Percentiles rank a stretch among this genome's conserved stretches.
Evolutionary conservation across 2,888 invertebrate species (phyloP).

Genomic region (Ectemnius continuus): DNA sequence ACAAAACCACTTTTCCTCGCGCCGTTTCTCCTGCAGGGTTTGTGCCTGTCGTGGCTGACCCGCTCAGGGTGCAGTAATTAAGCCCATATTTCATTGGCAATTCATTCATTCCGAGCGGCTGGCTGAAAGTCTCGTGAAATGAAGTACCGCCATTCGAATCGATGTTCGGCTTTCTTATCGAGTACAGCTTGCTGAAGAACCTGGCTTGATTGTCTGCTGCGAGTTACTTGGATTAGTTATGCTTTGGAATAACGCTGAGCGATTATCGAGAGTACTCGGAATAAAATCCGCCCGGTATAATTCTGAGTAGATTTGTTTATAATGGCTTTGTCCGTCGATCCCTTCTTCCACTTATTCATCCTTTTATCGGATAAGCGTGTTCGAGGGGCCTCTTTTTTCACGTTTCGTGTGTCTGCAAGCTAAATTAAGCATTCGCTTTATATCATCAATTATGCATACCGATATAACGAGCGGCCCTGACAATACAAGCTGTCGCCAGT

Average conservation of each 20-base stretch:
- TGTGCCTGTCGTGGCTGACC: slow-evolving; percentile 22
- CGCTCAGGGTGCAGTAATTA: slow-evolving; percentile 6
- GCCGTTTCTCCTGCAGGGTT: slow-evolving; percentile 26
- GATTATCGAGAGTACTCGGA: slow-evolving; percentile 8
- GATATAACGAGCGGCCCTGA: too few species aligned
- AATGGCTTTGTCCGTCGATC: too few species aligned
- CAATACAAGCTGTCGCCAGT: background rate
- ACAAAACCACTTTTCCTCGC: slow-evolving; percentile 36
- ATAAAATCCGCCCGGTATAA: background rate
- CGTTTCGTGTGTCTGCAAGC: too few species aligned
- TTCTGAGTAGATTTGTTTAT: background rate
- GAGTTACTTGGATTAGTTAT: slow-evolving; percentile 22
- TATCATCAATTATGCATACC: too few species aligned
- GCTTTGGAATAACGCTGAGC: slow-evolving; percentile 4
- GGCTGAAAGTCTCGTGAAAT: slow-evolving; percentile 19
- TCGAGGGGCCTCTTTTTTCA: too few species aligned
- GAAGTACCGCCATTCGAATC: slow-evolving; percentile 13
- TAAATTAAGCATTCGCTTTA: too few species aligned
- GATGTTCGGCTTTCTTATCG: slow-evolving; percentile 20
- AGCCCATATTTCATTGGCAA: slow-evolving; percentile 14
- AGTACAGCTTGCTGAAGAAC: slow-evolving; percentile 26
- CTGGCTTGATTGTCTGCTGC: slow-evolving; percentile 24
- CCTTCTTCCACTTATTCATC: too few species aligned
- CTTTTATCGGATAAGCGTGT: too few species aligned
- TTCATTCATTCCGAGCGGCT: slow-evolving; percentile 34